Evolutionary conservation across 1,140 invertebrate genomes (phyloP).

Genomic region (Megalopta genalis): DNA sequence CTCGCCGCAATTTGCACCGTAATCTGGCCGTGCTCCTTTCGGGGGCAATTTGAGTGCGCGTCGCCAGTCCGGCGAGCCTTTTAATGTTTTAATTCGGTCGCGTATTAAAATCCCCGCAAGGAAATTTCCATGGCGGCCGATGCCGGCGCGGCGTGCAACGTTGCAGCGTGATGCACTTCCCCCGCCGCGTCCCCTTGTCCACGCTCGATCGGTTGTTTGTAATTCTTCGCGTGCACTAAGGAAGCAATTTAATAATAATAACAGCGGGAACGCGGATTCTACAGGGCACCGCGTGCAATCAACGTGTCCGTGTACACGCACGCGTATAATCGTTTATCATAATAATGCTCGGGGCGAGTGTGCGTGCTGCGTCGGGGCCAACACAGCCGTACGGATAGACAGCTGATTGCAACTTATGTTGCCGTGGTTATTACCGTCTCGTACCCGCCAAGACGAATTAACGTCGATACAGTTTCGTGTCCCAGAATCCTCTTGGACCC

Average conservation of each 20-base stretch:
- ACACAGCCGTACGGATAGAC: constrained; percentile 35
- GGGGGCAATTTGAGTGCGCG: background rate
- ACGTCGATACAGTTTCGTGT: constrained; percentile 55
- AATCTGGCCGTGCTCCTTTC: background rate
- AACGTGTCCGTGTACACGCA: constrained; percentile 15
- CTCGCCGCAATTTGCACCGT: constrained; percentile 20
- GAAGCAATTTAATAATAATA: constrained; percentile 54
- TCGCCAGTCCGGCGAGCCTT: background rate
- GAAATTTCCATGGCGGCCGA: background rate
- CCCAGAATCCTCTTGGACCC: constrained; percentile 49
- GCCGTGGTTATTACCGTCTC: constrained; percentile 48
- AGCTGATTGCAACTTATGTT: constrained; percentile 48
- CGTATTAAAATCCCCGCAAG: constrained; percentile 26
- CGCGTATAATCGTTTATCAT: constrained; percentile 48
- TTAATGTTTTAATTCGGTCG: constrained; percentile 38
- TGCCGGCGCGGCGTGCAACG: too few species aligned
- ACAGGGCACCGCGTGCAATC: constrained; percentile 1
- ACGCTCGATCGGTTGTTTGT: constrained; percentile 46
- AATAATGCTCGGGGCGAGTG: constrained; percentile 20
- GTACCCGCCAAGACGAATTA: constrained; percentile 36
- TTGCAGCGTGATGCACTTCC: too few species aligned
- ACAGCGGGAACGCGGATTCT: constrained; percentile 28
- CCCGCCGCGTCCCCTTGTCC: constrained; percentile 13
- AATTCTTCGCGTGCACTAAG: constrained; percentile 51
- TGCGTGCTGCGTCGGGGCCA: constrained; percentile 8